These are phyloP conservation scores for Gymnoscelis rufifasciata DNA, from an alignment of 2,888 invertebrate species.

Conservation along the genomic window DNA sequence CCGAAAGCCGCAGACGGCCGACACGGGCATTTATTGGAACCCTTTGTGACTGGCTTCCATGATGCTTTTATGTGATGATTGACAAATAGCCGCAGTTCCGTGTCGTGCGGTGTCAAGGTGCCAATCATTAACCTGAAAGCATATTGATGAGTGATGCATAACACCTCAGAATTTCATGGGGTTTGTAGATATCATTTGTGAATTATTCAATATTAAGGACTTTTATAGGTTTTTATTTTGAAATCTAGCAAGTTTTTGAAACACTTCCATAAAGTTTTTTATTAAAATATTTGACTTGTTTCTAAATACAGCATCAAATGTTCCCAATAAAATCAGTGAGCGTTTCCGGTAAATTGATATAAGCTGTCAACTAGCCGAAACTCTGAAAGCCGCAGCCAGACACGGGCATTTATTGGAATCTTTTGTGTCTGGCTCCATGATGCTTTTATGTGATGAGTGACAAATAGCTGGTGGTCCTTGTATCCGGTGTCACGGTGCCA, in stretches of 20 bases:
- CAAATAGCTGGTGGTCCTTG: conserved; percentile 64
- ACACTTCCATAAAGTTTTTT: no score
- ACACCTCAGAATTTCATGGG: no score
- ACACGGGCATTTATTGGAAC: conserved; percentile 51
- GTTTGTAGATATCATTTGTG: no score
- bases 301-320: neutral
- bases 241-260: no score
- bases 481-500: conserved; percentile 47
- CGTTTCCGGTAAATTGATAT: conserved; percentile 20
- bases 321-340: conserved; percentile 17
- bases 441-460: conserved; percentile 62
- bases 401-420: conserved; percentile 52
- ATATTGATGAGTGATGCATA: no score
- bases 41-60: conserved; percentile 49
- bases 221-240: no score
- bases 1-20: conserved; percentile 21
- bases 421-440: conserved; percentile 39
- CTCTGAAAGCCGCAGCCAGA: conserved; percentile 19
- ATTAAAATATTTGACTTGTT: no score
- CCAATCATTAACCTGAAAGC: conserved; percentile 44
- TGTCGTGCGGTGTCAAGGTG: conserved; percentile 45
- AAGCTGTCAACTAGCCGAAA: conserved; percentile 22
- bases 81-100: conserved; percentile 68
- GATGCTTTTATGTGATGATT: conserved; percentile 61
- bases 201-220: no score